Conservation (phyloP, 2,888 invertebrate genomes). For the Ischnura elegans region DNA sequence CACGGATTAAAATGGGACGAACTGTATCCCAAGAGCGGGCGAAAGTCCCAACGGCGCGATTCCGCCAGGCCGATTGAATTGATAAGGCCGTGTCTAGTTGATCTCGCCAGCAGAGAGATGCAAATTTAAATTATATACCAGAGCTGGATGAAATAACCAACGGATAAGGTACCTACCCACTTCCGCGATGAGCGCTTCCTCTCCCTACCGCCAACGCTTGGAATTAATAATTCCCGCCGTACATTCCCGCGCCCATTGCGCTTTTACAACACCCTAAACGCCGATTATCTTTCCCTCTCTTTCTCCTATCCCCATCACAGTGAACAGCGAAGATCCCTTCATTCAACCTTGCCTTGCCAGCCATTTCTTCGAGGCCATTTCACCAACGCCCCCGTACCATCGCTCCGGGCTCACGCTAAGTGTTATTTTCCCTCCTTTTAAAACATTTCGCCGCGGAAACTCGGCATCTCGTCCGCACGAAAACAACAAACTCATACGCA, state of each 20-base stretch:
- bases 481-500: too few relatives aligned
- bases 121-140: slow-evolving; percentile 13
- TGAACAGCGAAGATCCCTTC: not conserved
- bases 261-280: slow-evolving; percentile 47
- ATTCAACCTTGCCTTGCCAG: not conserved
- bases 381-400: not conserved
- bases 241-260: not conserved
- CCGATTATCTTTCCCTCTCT: not conserved
- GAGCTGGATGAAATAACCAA: not conserved
- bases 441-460: slow-evolving; percentile 5
- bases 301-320: not conserved
- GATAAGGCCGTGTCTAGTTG: not conserved
- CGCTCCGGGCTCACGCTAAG: not conserved
- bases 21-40: not conserved
- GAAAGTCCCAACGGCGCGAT: not conserved
- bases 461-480: not conserved
- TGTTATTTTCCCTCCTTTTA: not conserved
- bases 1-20: not conserved
- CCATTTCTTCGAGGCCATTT: not conserved
- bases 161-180: not conserved
- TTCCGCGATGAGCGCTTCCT: not conserved
- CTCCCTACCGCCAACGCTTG: not conserved
- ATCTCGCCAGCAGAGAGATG: not conserved
- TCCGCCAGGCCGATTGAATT: not conserved
- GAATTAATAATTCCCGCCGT: slow-evolving; percentile 6